phyloP scores from a whole-genome alignment of 2,888 invertebrate species.

The Scaptomyza parva region DNA sequence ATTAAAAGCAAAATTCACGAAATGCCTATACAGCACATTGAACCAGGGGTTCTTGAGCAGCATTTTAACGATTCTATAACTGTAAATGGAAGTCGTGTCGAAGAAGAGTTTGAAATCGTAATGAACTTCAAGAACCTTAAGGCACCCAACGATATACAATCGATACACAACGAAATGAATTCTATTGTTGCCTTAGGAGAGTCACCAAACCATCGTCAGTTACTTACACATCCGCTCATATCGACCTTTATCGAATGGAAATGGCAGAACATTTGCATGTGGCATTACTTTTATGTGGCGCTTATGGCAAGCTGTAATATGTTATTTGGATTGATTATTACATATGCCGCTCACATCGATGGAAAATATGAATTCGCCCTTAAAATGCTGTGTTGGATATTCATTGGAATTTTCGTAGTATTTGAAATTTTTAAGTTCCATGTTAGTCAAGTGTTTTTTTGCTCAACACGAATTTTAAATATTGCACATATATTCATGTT shows the following conservation, averaged over 20 bases:
- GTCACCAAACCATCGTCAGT: conserved; percentile 88
- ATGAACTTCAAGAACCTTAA: conserved; percentile 89
- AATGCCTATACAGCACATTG: conserved; percentile 90
- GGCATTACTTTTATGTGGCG: neutral
- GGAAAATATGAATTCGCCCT: neutral
- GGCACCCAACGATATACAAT: conserved; percentile 88
- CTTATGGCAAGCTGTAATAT: neutral
- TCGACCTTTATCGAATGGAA: conserved; percentile 91
- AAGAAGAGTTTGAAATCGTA: conserved; percentile 89
- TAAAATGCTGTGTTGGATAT: conserved; percentile 1
- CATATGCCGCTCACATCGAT: neutral
- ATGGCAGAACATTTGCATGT: conserved; percentile 87
- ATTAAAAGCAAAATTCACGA: conserved; percentile 88
- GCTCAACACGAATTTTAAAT: neutral
- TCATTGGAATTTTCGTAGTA: neutral
- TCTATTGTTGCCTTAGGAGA: conserved; percentile 87
- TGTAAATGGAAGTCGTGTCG: conserved; percentile 87
- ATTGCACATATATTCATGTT: neutral
- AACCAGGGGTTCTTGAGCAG: conserved; percentile 88
- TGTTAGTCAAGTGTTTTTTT: neutral
- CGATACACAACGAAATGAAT: conserved; percentile 85
- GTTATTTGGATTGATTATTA: neutral
- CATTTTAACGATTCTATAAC: conserved; percentile 90
- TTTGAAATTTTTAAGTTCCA: neutral
- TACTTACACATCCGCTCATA: conserved; percentile 91